These are phyloP conservation scores for Cherax destructor DNA, from an alignment of 1,140 invertebrate genomes.

Conservation along the genomic window DNA sequence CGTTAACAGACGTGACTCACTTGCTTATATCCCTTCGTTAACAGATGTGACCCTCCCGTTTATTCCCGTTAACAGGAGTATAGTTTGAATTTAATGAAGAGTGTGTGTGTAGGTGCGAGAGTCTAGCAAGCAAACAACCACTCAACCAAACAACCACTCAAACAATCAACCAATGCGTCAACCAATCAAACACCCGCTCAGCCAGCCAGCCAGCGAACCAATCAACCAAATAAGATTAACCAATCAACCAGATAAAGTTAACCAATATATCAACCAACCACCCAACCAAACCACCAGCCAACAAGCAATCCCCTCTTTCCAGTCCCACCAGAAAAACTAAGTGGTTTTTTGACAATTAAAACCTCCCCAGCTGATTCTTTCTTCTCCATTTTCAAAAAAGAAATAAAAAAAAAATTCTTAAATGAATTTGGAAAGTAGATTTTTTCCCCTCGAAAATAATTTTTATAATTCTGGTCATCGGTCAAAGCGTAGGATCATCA, in stretches of 20 bases:
- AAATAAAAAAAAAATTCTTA: background rate
- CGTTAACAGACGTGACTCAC: too few relatives aligned
- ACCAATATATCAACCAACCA: too few relatives aligned
- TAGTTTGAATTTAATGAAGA: too few relatives aligned
- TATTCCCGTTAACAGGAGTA: too few relatives aligned
- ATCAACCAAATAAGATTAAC: too few relatives aligned
- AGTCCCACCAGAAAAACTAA: background rate
- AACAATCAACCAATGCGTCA: background rate
- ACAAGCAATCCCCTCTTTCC: background rate
- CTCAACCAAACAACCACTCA: background rate
- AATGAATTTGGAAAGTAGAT: constrained; percentile 9
- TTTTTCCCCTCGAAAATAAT: background rate
- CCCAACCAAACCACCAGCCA: too few relatives aligned
- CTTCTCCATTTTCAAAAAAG: constrained; percentile 3
- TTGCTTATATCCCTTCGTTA: too few relatives aligned
- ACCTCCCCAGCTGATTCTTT: constrained; percentile 28
- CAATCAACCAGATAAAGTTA: too few relatives aligned
- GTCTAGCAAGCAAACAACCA: background rate
- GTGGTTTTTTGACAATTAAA: constrained; percentile 53
- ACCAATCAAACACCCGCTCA: too few relatives aligned
- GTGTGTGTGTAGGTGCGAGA: too few relatives aligned
- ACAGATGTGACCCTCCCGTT: too few relatives aligned
- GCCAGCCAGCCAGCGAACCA: too few relatives aligned
- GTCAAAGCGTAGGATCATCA: constrained; percentile 35
- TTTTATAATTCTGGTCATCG: constrained; percentile 34